A percentile compares a stretch with the other conserved stretches of the same genome.
Evolutionary conservation across 2,797 vertebrate species (phyloP).

Genomic region (Pangasius macronema): DNA sequence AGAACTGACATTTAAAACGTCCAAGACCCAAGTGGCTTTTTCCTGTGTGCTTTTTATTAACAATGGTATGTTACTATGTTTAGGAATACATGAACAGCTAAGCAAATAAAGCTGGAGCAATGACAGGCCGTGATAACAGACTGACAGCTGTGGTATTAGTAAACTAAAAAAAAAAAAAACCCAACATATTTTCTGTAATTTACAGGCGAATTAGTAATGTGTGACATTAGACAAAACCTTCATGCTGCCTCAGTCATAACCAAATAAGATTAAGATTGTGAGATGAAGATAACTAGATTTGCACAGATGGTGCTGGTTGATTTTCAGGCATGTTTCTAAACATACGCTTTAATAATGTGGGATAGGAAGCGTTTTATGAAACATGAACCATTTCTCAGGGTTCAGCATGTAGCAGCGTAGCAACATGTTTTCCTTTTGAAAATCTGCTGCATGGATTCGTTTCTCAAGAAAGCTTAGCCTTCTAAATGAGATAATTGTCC

Average conservation of each 20-base stretch:
- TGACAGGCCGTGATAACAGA: neutral
- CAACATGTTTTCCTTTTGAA: neutral
- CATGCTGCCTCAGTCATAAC: neutral
- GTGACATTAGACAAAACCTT: slow-evolving; percentile 64
- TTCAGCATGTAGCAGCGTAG: neutral
- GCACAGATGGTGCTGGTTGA: neutral
- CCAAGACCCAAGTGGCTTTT: slow-evolving; percentile 7
- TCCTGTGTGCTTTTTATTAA: neutral
- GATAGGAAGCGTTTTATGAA: neutral
- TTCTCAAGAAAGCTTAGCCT: neutral
- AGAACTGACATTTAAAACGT: slow-evolving; percentile 40
- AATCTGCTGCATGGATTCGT: neutral
- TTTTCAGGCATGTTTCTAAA: neutral
- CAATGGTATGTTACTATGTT: neutral
- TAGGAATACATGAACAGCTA: neutral
- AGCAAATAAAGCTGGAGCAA: neutral
- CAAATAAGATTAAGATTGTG: neutral
- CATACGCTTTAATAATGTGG: neutral
- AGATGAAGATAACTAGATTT: neutral
- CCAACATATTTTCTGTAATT: slow-evolving; percentile 14
- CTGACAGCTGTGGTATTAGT: neutral
- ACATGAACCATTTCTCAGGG: neutral
- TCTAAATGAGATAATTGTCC: no score
- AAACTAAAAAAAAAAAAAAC: neutral
- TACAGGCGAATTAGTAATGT: slow-evolving; percentile 68